phyloP scores from a whole-genome alignment of 53 echinoderm and acorn worm species.

The Holothuria scabra region DNA sequence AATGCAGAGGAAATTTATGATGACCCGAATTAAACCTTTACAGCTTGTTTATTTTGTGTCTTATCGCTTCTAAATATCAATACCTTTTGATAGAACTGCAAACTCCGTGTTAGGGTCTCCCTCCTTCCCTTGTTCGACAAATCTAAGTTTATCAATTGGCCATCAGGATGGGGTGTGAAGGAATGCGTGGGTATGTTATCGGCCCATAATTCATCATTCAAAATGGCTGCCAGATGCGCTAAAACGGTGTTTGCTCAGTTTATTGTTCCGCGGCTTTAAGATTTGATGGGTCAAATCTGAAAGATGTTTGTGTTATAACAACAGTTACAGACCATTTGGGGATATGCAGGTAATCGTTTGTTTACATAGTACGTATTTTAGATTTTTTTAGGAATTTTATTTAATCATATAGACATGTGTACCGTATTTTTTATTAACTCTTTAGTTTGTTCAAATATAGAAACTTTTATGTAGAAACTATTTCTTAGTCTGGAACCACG shows the following conservation, averaged over 20 bases:
- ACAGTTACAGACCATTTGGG: no score
- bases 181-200: constrained; percentile 42
- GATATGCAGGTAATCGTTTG: no score
- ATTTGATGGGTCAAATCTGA: no score
- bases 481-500: no score
- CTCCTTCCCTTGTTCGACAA: background rate
- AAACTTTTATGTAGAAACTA: no score
- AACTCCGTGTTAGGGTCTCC: constrained; percentile 4
- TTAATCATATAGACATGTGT: no score
- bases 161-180: constrained; percentile 39
- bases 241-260: background rate
- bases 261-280: no score
- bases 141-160: constrained; percentile 31
- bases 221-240: constrained; percentile 32
- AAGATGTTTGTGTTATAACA: no score
- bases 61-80: constrained; percentile 30
- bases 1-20: constrained; percentile 18
- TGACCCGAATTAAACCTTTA: constrained; percentile 39
- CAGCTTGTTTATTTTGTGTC: constrained; percentile 13
- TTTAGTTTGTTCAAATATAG: no score
- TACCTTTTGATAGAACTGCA: constrained; percentile 13
- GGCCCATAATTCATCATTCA: constrained; percentile 51
- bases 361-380: no score
- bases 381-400: no score
- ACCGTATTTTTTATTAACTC: no score